Conservation (phyloP, 2,113 vertebrate species). For the Limnothrissa miodon region DNA sequence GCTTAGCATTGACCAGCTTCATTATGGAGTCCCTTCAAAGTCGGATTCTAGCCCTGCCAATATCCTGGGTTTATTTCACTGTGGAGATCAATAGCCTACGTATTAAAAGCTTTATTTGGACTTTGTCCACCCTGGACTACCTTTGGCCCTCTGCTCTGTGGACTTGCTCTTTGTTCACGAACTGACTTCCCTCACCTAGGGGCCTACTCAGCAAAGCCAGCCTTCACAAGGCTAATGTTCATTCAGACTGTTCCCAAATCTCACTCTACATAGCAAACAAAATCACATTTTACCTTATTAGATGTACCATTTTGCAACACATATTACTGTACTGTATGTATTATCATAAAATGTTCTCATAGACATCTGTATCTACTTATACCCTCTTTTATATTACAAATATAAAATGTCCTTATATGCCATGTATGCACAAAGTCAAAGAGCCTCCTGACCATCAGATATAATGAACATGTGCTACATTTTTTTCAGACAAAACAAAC, state of each 20-base stretch:
- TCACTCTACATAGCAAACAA: no score
- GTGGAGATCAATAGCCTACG: conserved; percentile 68
- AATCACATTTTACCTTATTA: no score
- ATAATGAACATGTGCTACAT: no score
- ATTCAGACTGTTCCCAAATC: background rate
- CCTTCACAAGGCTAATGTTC: background rate
- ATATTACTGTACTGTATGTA: no score
- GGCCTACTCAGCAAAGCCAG: background rate
- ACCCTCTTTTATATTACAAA: no score
- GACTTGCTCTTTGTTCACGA: conserved; percentile 33
- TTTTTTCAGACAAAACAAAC: no score
- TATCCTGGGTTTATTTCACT: conserved; percentile 76
- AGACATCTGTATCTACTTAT: no score
- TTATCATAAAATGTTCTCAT: no score
- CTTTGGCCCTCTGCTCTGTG: conserved; percentile 55
- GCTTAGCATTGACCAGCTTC: conserved; percentile 79
- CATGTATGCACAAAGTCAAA: no score
- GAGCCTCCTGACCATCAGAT: no score
- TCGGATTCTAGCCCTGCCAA: conserved; percentile 76
- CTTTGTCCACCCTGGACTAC: conserved; percentile 65
- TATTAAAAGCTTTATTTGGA: conserved; percentile 80
- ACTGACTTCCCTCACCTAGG: conserved; percentile 4
- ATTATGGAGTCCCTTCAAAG: conserved; percentile 80
- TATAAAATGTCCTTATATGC: no score
- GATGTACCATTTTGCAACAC: no score